A percentile compares a stretch with the other conserved stretches of the same genome.
phyloP scores from a whole-genome alignment of 2,113 vertebrate species.

The Pterocles orientalis region DNA sequence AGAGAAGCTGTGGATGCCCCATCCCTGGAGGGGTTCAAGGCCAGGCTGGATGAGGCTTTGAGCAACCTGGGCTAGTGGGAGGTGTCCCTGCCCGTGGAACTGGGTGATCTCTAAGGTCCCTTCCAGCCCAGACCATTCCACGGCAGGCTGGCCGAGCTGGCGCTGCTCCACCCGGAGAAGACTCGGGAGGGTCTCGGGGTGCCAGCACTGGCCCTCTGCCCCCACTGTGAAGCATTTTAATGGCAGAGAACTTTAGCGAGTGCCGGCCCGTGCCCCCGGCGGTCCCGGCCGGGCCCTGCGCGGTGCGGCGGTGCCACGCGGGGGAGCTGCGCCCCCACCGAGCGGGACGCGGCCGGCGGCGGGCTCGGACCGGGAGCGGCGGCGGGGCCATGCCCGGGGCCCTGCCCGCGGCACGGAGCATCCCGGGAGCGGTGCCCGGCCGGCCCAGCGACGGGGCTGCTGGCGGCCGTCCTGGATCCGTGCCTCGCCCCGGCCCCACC shows the following conservation, averaged over 20 bases:
- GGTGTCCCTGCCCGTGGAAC: no score
- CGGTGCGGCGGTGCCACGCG: neutral
- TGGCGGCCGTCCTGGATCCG: neutral
- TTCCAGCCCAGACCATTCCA: no score
- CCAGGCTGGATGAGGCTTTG: no score
- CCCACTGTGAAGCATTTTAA: rapidly evolving
- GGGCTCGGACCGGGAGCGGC: neutral
- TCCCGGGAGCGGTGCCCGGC: neutral
- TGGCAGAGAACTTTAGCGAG: rapidly evolving
- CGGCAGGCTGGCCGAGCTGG: neutral
- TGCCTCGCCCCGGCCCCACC: neutral
- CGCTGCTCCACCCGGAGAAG: neutral
- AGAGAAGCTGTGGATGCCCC: no score
- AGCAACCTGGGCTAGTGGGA: no score
- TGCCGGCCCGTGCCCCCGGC: neutral
- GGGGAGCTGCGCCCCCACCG: neutral
- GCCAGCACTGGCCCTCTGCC: neutral
- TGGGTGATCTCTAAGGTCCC: no score
- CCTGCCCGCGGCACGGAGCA: neutral
- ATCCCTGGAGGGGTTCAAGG: no score
- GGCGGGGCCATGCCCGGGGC: neutral
- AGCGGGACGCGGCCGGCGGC: neutral
- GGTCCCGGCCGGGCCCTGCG: neutral
- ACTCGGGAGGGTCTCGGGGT: neutral
- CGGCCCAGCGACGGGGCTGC: no score